A percentile compares a stretch with the other conserved stretches of the same genome.
Conservation (phyloP, 2,888 invertebrate species). For the Atrina japonica region DNA sequence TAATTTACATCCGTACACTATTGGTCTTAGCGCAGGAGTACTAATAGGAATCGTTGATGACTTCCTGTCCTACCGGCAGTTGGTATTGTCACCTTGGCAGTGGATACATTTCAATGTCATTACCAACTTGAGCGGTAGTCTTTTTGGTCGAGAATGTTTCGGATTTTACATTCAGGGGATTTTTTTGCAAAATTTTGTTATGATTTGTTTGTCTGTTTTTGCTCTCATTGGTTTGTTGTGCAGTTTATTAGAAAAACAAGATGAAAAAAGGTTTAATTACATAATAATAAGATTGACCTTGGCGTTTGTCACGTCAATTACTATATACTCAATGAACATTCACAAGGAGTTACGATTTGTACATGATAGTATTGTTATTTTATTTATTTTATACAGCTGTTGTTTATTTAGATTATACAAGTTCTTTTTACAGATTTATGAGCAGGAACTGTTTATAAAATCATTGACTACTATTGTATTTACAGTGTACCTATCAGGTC, state of each 20-base stretch:
- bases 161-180: not conserved
- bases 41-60: slow-evolving; percentile 64
- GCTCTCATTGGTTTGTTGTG: too few relatives aligned
- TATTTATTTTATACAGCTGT: slow-evolving; percentile 55
- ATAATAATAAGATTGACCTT: slow-evolving; percentile 20
- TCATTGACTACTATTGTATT: not conserved
- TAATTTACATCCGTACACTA: slow-evolving; percentile 5
- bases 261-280: too few relatives aligned
- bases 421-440: too few relatives aligned
- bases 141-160: slow-evolving; percentile 50
- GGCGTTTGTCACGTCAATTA: slow-evolving; percentile 45
- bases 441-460: not conserved
- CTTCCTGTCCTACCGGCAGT: slow-evolving; percentile 56
- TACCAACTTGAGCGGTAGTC: slow-evolving; percentile 44
- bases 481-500: slow-evolving; percentile 21
- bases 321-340: slow-evolving; percentile 59
- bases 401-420: too few relatives aligned
- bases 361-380: slow-evolving; percentile 63
- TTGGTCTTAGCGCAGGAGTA: slow-evolving; percentile 55
- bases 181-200: slow-evolving; percentile 22
- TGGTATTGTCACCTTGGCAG: slow-evolving; percentile 67
- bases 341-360: slow-evolving; percentile 73
- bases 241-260: too few relatives aligned
- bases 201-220: slow-evolving; percentile 3
- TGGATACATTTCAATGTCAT: slow-evolving; percentile 73